Percentiles rank a stretch among this genome's conserved stretches.
These are phyloP conservation scores for Climacteris rufus DNA, from an alignment of 2,113 vertebrate species.

Conservation along the genomic window DNA sequence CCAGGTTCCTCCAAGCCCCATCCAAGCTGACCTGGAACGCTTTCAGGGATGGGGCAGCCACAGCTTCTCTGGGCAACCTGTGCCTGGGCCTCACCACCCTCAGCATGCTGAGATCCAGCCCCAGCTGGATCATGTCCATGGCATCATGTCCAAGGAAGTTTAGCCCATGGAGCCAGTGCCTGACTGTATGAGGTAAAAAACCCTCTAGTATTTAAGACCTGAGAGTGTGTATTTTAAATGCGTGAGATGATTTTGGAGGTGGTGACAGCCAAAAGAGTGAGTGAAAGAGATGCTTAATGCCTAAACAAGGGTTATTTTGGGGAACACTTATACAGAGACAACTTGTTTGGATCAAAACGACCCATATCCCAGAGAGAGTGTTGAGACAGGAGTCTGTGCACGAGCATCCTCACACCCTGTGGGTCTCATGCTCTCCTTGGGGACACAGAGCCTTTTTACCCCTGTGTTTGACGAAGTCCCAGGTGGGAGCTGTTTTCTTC, in stretches of 20 bases:
- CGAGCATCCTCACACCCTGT: fast-evolving
- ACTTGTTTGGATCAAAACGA: not conserved
- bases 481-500: not conserved
- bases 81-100: not conserved
- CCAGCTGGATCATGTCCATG: too few species aligned
- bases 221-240: not conserved
- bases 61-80: not conserved
- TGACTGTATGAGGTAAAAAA: not conserved
- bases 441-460: not conserved
- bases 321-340: not conserved
- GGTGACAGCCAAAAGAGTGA: not conserved
- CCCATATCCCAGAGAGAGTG: not conserved
- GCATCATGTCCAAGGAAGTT: not conserved
- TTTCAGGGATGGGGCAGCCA: not conserved
- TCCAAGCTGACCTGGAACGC: not conserved
- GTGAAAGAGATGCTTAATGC: not conserved
- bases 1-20: not conserved
- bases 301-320: not conserved
- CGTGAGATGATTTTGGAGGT: not conserved
- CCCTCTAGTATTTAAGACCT: not conserved
- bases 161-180: not conserved
- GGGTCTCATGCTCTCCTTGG: not conserved
- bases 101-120: not conserved
- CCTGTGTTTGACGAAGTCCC: not conserved
- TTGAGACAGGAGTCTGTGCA: not conserved